Evolutionary conservation across 2,888 invertebrate genomes (phyloP).

Genomic region (Dynastes maya): DNA sequence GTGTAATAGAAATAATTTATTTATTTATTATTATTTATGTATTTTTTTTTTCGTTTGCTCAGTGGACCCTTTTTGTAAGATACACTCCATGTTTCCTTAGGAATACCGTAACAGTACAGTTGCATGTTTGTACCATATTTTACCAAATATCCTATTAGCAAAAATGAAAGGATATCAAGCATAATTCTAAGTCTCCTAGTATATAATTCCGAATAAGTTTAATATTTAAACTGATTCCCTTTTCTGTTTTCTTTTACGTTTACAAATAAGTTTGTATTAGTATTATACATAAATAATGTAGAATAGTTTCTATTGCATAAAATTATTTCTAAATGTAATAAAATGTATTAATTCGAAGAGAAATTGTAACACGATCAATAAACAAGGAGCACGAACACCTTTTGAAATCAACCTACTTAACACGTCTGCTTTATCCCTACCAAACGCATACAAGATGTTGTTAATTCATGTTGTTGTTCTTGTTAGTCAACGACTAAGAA

Average conservation of each 20-base stretch:
- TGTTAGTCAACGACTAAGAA: conserved; percentile 44
- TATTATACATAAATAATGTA: background rate
- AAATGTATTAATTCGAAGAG: conserved; percentile 21
- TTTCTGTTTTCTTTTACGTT: no score
- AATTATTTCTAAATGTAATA: conserved; percentile 20
- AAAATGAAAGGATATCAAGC: background rate
- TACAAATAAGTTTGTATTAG: no score
- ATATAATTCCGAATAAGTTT: conserved; percentile 32
- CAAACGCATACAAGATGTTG: conserved; percentile 28
- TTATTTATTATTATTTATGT: conserved; percentile 52
- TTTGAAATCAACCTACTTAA: conserved; percentile 42
- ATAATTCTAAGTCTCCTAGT: background rate
- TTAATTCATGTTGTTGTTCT: conserved; percentile 25
- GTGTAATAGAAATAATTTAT: conserved; percentile 53
- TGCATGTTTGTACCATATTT: conserved; percentile 24
- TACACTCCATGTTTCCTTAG: conserved; percentile 21
- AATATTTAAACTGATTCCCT: conserved; percentile 44
- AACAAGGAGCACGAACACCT: conserved; percentile 21
- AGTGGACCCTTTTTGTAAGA: conserved; percentile 38
- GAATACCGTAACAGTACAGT: conserved; percentile 14
- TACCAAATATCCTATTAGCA: conserved; percentile 18
- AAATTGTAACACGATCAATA: conserved; percentile 37
- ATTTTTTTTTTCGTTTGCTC: background rate
- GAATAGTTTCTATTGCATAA: background rate
- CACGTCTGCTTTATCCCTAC: background rate